These are phyloP conservation scores for Notamacropus eugenii DNA, from an alignment of 2,797 vertebrate genomes.

Conservation along the genomic window DNA sequence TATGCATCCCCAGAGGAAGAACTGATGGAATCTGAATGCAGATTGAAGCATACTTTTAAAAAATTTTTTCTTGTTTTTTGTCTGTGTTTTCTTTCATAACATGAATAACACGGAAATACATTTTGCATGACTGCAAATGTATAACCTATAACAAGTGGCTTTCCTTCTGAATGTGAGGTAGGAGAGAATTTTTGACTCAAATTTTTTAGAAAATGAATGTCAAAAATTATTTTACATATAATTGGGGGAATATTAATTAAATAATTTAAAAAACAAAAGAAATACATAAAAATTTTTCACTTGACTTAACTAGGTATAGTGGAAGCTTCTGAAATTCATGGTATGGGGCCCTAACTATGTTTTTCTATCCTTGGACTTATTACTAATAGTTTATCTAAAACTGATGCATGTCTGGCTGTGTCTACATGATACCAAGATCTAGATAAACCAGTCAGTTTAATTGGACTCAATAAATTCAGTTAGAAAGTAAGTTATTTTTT, in stretches of 20 bases:
- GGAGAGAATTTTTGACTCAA: not conserved
- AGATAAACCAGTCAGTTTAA: not conserved
- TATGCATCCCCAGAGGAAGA: not conserved
- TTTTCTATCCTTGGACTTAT: not conserved
- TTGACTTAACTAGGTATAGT: not conserved
- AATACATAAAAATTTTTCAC: not conserved
- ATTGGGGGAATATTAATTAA: not conserved
- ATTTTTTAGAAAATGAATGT: too few species aligned
- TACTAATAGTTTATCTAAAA: not conserved
- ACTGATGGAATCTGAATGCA: not conserved
- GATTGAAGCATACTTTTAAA: not conserved
- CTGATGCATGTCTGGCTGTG: not conserved
- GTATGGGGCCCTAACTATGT: not conserved
- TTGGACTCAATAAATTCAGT: not conserved
- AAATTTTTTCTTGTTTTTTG: not conserved
- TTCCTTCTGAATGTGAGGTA: not conserved
- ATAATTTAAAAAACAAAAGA: not conserved
- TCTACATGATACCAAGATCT: not conserved
- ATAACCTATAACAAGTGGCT: not conserved
- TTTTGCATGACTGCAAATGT: not conserved
- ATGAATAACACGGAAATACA: not conserved
- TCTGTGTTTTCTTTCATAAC: not conserved
- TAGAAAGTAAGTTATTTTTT: not conserved
- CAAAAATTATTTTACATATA: not conserved
- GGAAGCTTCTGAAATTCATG: not conserved